Percentiles rank a stretch among this genome's conserved stretches.
Conservation (phyloP, 1,140 invertebrate species). For the Diachasmimorpha longicaudata region DNA sequence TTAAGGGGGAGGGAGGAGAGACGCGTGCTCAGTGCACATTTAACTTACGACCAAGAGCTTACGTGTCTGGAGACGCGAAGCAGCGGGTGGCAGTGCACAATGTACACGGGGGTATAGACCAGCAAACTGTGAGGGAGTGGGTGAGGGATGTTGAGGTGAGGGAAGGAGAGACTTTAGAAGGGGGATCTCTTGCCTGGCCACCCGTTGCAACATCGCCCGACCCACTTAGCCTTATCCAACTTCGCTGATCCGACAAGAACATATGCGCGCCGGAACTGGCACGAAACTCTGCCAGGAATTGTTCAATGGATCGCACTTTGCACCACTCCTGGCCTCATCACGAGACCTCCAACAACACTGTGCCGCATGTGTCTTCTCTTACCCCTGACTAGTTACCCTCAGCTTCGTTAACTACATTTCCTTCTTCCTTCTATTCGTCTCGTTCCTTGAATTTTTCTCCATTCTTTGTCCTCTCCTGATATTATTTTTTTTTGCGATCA, state of each 20-base stretch:
- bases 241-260: constrained; percentile 30
- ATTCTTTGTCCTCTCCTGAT: not conserved
- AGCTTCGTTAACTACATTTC: constrained; percentile 6
- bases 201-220: constrained; percentile 30
- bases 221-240: constrained; percentile 29
- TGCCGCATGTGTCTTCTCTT: constrained; percentile 14
- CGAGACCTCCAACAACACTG: constrained; percentile 15
- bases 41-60: constrained; percentile 25
- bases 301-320: constrained; percentile 30
- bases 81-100: constrained; percentile 18
- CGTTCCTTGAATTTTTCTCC: not conserved
- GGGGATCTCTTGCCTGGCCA: constrained; percentile 19
- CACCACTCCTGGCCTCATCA: constrained; percentile 25
- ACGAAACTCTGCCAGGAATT: constrained; percentile 28
- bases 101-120: constrained; percentile 15
- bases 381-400: not conserved
- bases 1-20: not conserved
- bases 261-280: constrained; percentile 29
- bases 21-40: constrained; percentile 19
- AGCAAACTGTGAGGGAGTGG: not conserved
- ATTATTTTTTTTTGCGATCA: not conserved
- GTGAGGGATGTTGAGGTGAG: too few species aligned
- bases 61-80: constrained; percentile 24
- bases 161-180: not conserved
- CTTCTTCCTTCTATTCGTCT: not conserved